A percentile compares a stretch with the other conserved stretches of the same genome.
Conservation (phyloP, 2,113 vertebrate genomes). For the Lampris megalopsis region DNA sequence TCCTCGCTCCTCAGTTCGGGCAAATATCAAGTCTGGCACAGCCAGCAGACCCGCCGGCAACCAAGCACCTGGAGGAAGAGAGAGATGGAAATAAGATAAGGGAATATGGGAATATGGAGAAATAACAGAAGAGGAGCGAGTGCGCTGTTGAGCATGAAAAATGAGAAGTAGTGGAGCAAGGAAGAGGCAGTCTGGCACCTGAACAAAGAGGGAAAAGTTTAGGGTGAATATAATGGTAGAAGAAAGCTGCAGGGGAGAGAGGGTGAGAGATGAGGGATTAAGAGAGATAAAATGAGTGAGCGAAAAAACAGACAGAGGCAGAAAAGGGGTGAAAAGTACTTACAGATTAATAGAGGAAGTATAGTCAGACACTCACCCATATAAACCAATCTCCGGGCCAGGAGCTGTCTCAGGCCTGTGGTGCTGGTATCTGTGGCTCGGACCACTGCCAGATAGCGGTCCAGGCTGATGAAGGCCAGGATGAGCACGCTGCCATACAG, state of each 20-base stretch:
- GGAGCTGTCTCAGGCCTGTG: constrained; percentile 88
- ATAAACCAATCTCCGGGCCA: constrained; percentile 93
- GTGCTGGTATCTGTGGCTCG: constrained; percentile 95
- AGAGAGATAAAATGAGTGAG: not conserved
- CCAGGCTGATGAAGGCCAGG: constrained; percentile 97
- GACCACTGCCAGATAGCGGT: constrained; percentile 96
- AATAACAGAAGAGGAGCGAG: not conserved
- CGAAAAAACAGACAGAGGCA: not conserved
- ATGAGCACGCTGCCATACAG: constrained; percentile 97
- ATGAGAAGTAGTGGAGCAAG: not conserved
- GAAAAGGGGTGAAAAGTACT: not conserved
- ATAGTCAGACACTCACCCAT: constrained; percentile 84
- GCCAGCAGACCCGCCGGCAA: constrained; percentile 89
- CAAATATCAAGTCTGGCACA: constrained; percentile 93
- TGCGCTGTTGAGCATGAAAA: not conserved
- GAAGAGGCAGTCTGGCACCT: too few relatives aligned
- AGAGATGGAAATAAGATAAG: not conserved
- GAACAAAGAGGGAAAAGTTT: too few relatives aligned
- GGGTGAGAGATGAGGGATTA: not conserved
- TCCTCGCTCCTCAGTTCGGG: constrained; percentile 77
- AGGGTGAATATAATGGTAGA: too few relatives aligned
- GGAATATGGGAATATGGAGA: not conserved
- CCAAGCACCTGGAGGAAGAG: constrained; percentile 67
- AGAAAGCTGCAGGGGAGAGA: not conserved
- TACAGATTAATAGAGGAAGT: not conserved